Evolutionary conservation across 2,113 vertebrate species (phyloP).

Genomic region (Chrysochloris asiatica): DNA sequence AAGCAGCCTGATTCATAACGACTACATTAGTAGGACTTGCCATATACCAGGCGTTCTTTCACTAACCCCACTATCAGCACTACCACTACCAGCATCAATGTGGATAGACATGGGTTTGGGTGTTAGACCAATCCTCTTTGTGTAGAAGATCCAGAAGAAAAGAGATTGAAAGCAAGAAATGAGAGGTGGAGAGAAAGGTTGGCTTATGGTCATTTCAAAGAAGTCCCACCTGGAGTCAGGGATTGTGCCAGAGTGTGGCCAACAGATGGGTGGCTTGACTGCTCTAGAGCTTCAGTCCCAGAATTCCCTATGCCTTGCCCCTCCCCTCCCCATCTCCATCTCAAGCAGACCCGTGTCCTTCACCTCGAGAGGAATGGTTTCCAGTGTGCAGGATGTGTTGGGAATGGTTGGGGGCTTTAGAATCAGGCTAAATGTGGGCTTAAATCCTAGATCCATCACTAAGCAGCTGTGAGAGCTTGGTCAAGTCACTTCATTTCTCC

Average conservation of each 20-base stretch:
- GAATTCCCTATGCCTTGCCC: background rate
- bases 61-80: background rate
- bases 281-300: background rate
- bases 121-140: background rate
- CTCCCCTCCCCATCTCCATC: no score
- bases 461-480: background rate
- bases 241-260: no score
- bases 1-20: no score
- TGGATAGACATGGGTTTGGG: accelerated
- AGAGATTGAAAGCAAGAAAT: background rate
- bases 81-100: no score
- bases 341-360: background rate
- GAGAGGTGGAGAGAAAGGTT: background rate
- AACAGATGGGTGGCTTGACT: background rate
- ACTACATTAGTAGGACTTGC: no score
- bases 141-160: background rate
- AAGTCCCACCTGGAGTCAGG: background rate
- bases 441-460: background rate
- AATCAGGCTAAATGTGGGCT: background rate
- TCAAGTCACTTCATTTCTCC: background rate
- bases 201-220: background rate
- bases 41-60: background rate
- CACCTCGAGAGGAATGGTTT: background rate
- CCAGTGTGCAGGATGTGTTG: background rate
- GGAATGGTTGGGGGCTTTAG: background rate